These are phyloP conservation scores for Nemoura dubitans DNA, from an alignment of 2,888 invertebrate genomes.

Conservation along the genomic window DNA sequence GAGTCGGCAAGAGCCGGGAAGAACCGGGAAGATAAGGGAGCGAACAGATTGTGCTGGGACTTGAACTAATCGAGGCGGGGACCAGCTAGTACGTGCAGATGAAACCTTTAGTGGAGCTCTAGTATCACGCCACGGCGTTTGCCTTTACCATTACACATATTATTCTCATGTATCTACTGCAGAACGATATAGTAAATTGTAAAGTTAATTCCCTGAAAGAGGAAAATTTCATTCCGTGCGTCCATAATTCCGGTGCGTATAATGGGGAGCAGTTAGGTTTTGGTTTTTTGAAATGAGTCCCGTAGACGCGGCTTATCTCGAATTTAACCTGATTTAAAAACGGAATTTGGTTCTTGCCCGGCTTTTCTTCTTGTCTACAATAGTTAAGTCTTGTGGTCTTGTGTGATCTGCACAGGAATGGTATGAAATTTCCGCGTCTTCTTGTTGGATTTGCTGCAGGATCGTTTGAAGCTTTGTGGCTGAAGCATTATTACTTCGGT, in stretches of 20 bases:
- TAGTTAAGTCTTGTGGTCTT: constrained; percentile 8
- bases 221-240: background rate
- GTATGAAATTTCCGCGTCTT: background rate
- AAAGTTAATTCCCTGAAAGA: constrained; percentile 7
- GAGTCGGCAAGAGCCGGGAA: background rate
- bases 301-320: background rate
- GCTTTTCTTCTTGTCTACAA: background rate
- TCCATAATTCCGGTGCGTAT: constrained; percentile 4
- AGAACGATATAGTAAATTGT: background rate
- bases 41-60: constrained; percentile 21
- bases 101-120: background rate
- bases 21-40: background rate
- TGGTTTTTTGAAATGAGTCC: background rate
- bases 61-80: constrained; percentile 29
- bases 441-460: background rate
- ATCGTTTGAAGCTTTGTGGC: constrained; percentile 12
- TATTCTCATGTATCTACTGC: constrained; percentile 7
- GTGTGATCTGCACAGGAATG: background rate
- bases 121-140: background rate
- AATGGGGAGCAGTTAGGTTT: background rate
- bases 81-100: background rate
- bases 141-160: background rate
- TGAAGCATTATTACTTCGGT: background rate
- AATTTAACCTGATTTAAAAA: background rate
- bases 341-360: background rate